Evolutionary conservation across 2,888 invertebrate species (phyloP).

Genomic region (Amblyjoppa fuscipennis): DNA sequence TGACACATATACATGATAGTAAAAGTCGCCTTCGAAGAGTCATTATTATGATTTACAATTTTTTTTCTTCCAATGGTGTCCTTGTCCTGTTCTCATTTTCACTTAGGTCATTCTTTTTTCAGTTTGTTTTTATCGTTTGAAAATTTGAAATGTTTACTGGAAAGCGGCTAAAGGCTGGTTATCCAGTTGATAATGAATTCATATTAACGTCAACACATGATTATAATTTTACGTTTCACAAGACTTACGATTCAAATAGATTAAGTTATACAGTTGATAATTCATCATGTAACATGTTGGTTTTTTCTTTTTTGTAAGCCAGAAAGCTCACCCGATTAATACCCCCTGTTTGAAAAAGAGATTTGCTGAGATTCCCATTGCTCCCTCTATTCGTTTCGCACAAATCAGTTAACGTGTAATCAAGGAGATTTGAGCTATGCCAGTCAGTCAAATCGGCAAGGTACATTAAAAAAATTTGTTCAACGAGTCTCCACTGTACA

Average conservation of each 20-base stretch:
- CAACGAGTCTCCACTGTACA: background rate
- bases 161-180: constrained; percentile 57
- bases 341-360: constrained; percentile 38
- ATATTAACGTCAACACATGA: constrained; percentile 64
- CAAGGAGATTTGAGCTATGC: background rate
- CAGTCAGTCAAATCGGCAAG: constrained; percentile 67
- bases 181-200: constrained; percentile 60
- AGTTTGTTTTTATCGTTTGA: background rate
- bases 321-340: constrained; percentile 60
- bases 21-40: constrained; percentile 33
- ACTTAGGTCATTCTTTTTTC: constrained; percentile 6
- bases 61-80: background rate
- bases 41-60: constrained; percentile 36
- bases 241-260: constrained; percentile 65
- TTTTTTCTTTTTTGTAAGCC: constrained; percentile 38
- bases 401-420: constrained; percentile 23
- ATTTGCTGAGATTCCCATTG: constrained; percentile 56
- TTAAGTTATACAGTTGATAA: constrained; percentile 64
- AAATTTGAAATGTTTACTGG: constrained; percentile 27
- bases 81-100: constrained; percentile 19
- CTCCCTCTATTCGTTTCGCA: constrained; percentile 52
- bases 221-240: constrained; percentile 65
- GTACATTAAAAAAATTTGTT: constrained; percentile 6
- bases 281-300: constrained; percentile 54
- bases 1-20: constrained; percentile 39